Evolutionary conservation across 2,113 vertebrate genomes (phyloP), one percentile per base, ranked within the genome.

Genomic region (Hippopotamus amphibius): DNA sequence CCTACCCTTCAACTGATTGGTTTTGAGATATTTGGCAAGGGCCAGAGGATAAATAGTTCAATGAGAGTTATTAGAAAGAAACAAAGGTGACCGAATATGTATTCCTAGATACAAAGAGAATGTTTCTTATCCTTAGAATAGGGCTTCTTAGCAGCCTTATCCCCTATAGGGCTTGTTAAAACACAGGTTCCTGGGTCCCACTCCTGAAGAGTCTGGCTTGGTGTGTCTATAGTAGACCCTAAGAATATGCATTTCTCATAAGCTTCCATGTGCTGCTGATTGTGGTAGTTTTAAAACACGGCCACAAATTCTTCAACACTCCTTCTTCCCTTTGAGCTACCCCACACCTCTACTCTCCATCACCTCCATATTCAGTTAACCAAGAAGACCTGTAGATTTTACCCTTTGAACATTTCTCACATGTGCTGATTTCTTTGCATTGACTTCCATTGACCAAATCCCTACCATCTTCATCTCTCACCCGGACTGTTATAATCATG

Each of bases 41-140:
- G 80, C 12, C n/a, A 13, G 43, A 33, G 7, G 33, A 81, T 96
- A 46, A 80, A 84, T 96, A 84, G 92, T 95, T 87, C 61, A 96
- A 41, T 63, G 50, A 48, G 26, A 76, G 48, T 69, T 88, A 57
- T 93, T 88, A 72, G 81, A 96, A 71, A 95, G 46, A 84, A 92
- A 69, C 21, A 43, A 84, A 92, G 65, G 28, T 71, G n/a, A 94
- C 37, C 82, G 82, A 71, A 41, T 76, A 55, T 53, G 46, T 71
- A 69, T 95, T 43, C 30, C 41, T 66, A 43, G 37, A 81, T 65
- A 69, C 30, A 48, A 69, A 93, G 30, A 57, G n/a, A 83, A 46
- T 68, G 9, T 41, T 87, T 53, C 13, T 69, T 22, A 43, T 82
- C 21, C n/a, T 92, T 63, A 57, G 37, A 61, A 12, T 80, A 41